Percentiles rank a stretch among this genome's conserved stretches.
phyloP scores from a whole-genome alignment of 2,113 vertebrate genomes.

The Mirounga angustirostris region DNA sequence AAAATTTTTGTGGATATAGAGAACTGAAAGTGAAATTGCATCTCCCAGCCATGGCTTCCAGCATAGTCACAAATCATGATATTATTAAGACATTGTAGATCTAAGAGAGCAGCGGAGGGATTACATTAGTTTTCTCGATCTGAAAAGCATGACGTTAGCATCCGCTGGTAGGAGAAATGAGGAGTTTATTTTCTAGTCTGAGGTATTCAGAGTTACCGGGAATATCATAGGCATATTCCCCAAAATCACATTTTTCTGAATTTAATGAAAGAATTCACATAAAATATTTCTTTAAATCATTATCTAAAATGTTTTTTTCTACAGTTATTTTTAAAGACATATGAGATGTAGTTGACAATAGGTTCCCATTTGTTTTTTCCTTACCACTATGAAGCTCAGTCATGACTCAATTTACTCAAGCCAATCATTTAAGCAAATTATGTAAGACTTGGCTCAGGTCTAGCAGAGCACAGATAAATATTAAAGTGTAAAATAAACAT shows the following conservation, averaged over 20 bases:
- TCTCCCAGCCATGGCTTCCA: neutral
- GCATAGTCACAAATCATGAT: neutral
- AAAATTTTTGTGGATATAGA: neutral
- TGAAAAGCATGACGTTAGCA: neutral
- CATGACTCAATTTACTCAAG: neutral
- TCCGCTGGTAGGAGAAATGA: neutral
- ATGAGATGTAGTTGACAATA: neutral
- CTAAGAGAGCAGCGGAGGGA: neutral
- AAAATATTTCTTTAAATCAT: neutral
- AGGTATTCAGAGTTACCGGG: neutral
- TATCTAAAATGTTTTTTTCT: neutral
- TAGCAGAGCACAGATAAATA: slow-evolving; percentile 16
- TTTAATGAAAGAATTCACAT: neutral
- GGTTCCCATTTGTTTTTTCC: neutral
- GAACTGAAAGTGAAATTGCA: neutral
- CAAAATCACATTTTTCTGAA: neutral
- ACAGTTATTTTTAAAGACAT: neutral
- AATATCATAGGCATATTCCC: neutral
- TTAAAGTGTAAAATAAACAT: slow-evolving; percentile 52
- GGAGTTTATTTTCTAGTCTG: neutral
- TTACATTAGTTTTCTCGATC: neutral
- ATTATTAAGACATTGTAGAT: neutral
- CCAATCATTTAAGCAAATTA: neutral
- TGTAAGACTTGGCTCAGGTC: neutral
- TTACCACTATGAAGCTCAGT: neutral